Percentiles rank a stretch among this genome's conserved stretches.
Conservation (phyloP, 2,888 invertebrate species). For the Phania funesta region DNA sequence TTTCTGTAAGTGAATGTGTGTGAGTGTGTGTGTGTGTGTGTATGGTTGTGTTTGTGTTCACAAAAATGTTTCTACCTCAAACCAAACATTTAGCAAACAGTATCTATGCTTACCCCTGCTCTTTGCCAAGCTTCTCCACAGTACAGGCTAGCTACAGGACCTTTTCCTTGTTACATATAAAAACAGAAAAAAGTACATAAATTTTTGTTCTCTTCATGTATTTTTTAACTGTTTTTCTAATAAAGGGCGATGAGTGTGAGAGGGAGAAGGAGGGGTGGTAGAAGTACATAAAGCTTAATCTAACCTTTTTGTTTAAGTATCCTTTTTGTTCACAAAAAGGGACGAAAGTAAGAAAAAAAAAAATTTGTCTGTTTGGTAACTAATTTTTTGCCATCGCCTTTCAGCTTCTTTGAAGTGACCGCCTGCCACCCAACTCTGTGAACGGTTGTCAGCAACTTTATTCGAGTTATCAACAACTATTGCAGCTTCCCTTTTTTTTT, state of each 20-base stretch:
- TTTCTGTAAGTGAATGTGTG: neutral
- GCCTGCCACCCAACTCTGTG: neutral
- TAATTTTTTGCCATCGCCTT: neutral
- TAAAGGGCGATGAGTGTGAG: neutral
- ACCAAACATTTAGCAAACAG: conserved; percentile 7
- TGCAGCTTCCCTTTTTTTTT: neutral
- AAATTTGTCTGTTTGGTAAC: conserved; percentile 12
- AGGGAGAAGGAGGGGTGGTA: neutral
- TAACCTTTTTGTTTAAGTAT: conserved; percentile 44
- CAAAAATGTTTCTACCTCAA: conserved; percentile 16
- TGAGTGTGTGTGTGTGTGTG: neutral
- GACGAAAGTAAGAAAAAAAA: neutral
- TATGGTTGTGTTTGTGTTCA: neutral
- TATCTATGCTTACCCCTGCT: neutral
- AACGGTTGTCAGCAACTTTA: conserved; percentile 31
- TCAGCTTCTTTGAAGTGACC: conserved; percentile 54
- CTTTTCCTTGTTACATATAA: conserved; percentile 9
- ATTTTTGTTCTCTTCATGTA: conserved; percentile 2
- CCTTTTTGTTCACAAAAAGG: conserved; percentile 28
- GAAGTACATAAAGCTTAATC: conserved; percentile 17
- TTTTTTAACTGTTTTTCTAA: conserved; percentile 13
- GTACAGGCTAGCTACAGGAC: neutral
- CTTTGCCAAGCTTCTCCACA: too few species aligned
- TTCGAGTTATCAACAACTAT: conserved; percentile 39
- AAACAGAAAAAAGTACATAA: conserved; percentile 13